Evolutionary conservation across 2,888 invertebrate species (phyloP), one percentile per base, ranked within the genome.

Genomic region (Cinara cedri): DNA sequence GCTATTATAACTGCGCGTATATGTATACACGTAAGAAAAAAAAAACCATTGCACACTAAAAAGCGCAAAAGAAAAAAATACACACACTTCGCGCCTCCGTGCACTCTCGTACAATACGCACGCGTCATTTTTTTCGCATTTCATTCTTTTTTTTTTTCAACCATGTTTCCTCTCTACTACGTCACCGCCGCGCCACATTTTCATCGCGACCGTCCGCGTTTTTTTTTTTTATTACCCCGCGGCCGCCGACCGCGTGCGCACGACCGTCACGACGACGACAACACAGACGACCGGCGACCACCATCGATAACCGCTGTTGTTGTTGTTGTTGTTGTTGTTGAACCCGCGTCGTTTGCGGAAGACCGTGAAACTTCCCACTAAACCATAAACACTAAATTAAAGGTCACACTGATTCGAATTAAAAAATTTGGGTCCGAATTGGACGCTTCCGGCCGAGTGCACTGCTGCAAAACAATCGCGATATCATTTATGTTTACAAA

Each of bases 41-140:
- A 60, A 60, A 62, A 19, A 72, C 60, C 60, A 19, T 72, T 34
- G 72, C 60, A 19, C 46, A 66, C 21, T 66, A 55, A 65, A 75
- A 21, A 65, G 49, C 10, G 44, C 16, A 6, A 34, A 51, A 26
- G 26, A 51, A 68, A 68, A 49, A n/a, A n/a, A n/a, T n/a, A 68
- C 49, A 11, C 68, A 51, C 21, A 49, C 49, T n/a, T 13, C 24
- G 26, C 49, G 66, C 44, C 34, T 19, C 42, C 34, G 34, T 6
- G n/a, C n/a, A n/a, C n/a, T n/a, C n/a, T n/a, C 6, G 34, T 34
- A 34, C 3, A 4, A 34, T 34, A 34, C 6, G 34, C 34, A 6
- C 34, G 34, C 34, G 34, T 34, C 34, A 4, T 34, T 34, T n/a
- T n/a, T n/a, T n/a, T n/a, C n/a, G n/a, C n/a, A n/a, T n/a, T n/a